These are phyloP conservation scores for Caenorhabditis japonica DNA, from an alignment of 2,888 invertebrate species.

Conservation along the genomic window DNA sequence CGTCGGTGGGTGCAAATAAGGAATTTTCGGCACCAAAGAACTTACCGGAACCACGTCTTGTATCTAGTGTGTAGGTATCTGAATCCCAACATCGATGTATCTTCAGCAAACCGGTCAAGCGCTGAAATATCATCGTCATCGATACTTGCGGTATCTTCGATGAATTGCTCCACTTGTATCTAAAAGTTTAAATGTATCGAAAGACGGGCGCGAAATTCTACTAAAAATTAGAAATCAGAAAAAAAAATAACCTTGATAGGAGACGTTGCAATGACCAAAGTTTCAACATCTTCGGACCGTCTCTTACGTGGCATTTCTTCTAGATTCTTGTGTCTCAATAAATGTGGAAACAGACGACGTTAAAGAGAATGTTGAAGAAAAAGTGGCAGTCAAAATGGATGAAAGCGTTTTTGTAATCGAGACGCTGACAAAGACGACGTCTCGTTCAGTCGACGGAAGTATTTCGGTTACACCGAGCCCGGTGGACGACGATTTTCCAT, in stretches of 20 bases:
- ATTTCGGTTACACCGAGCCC: slow-evolving; percentile 53
- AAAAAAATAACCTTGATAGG: slow-evolving; percentile 35
- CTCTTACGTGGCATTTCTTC: slow-evolving; percentile 54
- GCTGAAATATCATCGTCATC: slow-evolving; percentile 34
- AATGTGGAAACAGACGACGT: slow-evolving; percentile 37
- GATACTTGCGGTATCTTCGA: slow-evolving; percentile 33
- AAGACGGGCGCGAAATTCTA: background rate
- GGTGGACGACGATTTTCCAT: slow-evolving; percentile 51
- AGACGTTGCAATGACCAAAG: slow-evolving; percentile 41
- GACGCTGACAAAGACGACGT: slow-evolving; percentile 7
- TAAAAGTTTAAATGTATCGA: background rate
- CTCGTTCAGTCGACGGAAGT: slow-evolving; percentile 30
- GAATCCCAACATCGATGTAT: slow-evolving; percentile 72
- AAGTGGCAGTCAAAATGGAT: too few species aligned
- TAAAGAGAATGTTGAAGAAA: too few species aligned
- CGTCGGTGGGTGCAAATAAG: slow-evolving; percentile 21
- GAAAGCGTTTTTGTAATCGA: slow-evolving; percentile 51
- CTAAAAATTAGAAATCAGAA: background rate
- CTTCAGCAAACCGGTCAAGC: slow-evolving; percentile 68
- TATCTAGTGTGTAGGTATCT: slow-evolving; percentile 70
- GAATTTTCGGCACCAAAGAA: slow-evolving; percentile 12
- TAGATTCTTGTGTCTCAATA: slow-evolving; percentile 1
- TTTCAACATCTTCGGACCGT: slow-evolving; percentile 53
- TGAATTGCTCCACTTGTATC: slow-evolving; percentile 48
- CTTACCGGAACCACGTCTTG: slow-evolving; percentile 71